A percentile compares a stretch with the other conserved stretches of the same genome.
Conservation (phyloP, 2,888 invertebrate species). For the Ernsta delagoae region DNA sequence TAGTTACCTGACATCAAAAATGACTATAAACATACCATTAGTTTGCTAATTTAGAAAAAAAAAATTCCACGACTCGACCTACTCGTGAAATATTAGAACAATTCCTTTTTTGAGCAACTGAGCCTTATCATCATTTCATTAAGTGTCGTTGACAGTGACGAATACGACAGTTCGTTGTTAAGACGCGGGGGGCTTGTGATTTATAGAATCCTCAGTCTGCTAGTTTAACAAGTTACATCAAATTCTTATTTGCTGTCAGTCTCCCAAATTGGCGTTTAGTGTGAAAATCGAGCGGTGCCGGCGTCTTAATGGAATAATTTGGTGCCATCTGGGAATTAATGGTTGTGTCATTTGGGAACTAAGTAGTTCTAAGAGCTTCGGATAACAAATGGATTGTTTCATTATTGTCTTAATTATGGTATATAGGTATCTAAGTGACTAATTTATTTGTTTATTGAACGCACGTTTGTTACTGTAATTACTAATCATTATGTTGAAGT, state of each 20-base stretch:
- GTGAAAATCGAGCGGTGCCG: background rate
- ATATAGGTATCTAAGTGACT: too few relatives aligned
- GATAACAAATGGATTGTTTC: conserved; percentile 1
- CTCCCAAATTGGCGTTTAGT: conserved; percentile 2
- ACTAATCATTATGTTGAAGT: too few relatives aligned
- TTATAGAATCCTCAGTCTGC: conserved; percentile 50
- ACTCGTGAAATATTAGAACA: conserved; percentile 42
- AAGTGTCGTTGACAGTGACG: conserved; percentile 62
- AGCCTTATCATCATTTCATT: conserved; percentile 58
- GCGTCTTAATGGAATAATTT: conserved; percentile 17
- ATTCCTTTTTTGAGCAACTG: conserved; percentile 41
- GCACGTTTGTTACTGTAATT: too few relatives aligned
- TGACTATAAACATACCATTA: background rate
- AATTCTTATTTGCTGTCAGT: conserved; percentile 27
- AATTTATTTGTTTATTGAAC: too few relatives aligned
- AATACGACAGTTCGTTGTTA: conserved; percentile 58
- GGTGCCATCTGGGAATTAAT: conserved; percentile 15
- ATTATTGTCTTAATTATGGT: background rate
- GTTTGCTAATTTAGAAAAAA: background rate
- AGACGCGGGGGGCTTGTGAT: conserved; percentile 46
- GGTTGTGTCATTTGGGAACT: conserved; percentile 5
- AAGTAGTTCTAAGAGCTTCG: conserved; percentile 3
- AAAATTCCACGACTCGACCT: background rate
- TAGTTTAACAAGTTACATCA: conserved; percentile 41
- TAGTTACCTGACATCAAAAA: background rate